Evolutionary conservation across 2,888 invertebrate species (phyloP), one percentile per base, ranked within the genome.

Genomic region (Tenthredo scrophulariae): DNA sequence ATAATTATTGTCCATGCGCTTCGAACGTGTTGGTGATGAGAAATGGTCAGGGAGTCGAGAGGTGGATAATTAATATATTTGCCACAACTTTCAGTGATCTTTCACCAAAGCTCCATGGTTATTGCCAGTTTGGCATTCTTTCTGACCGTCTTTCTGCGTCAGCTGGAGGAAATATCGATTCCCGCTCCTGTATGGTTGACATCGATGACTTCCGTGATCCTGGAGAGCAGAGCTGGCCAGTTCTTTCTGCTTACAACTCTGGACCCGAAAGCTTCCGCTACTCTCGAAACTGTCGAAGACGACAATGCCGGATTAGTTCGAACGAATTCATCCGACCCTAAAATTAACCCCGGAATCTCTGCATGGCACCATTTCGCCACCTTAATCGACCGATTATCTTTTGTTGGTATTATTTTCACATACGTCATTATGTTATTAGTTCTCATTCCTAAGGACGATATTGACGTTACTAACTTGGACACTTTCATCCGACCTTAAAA

Each of bases 91-190:
- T 29, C 87, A 92, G 92, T 92, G 67, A 43, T 88, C 0, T 91
- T 92, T 67, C 92, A 91, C 79, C 89, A 89, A 46, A 87, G 85
- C 10, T 93, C 92, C 4, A 86, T 92, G 0, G 79, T 88, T 0
- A 72, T 92, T 37, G 91, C 92, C 2, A 86, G 89, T 0, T 89
- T 91, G 58, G 91, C 91, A 0, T 85, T 93, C 84, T 85, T 93
- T 6, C 43, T 91, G n/a, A 93, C 93, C n/a, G 89, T 88, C 0
- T n/a, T 91, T 6, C 85, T 92, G 29, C 89, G 90, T 5, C 87
- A 90, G 65, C 26, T 93, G 4, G 86, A 88, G 50, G 86, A 87
- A 40, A 77, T 88, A n/a, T 87, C 86, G 7, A 74, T 67, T 4
- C 83, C 88, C 0, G 88, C 91, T 67, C 92, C 92, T 0, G 4